Conservation (phyloP, 2,113 vertebrate species). For the Lasiurus borealis region DNA sequence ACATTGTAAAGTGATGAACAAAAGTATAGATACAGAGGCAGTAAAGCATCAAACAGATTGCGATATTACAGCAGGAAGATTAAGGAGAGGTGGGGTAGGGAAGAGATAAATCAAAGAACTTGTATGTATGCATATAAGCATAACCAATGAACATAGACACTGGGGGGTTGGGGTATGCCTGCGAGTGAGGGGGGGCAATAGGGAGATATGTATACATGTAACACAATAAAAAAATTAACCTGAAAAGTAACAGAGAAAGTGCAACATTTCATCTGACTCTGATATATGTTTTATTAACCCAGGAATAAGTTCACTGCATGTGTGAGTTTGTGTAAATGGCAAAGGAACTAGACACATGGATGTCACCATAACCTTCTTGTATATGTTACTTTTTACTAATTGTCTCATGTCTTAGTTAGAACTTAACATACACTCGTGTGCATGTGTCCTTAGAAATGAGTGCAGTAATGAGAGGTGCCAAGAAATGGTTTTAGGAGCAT, state of each 20-base stretch:
- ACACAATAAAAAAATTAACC: neutral
- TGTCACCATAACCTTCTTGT: neutral
- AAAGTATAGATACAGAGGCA: no score
- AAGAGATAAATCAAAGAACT: no score
- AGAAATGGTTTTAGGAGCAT: neutral
- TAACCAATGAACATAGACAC: no score
- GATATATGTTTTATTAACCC: neutral
- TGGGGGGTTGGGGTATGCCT: no score
- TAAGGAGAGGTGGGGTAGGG: no score
- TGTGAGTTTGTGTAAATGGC: neutral
- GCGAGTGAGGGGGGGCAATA: no score
- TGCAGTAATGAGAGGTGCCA: neutral
- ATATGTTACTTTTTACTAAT: neutral
- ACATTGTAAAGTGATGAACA: no score
- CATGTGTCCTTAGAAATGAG: neutral
- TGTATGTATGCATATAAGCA: no score
- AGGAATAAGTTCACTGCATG: neutral
- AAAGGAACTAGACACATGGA: neutral
- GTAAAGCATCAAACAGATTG: no score
- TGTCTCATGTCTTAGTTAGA: neutral
- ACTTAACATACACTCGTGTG: neutral
- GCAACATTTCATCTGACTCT: neutral
- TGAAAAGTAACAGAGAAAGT: slow-evolving; percentile 20
- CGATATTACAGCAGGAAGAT: no score
- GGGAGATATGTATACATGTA: no score